A percentile compares a stretch with the other conserved stretches of the same genome.
phyloP scores from a whole-genome alignment of 2,113 vertebrate species.

The Tor tambroides region DNA sequence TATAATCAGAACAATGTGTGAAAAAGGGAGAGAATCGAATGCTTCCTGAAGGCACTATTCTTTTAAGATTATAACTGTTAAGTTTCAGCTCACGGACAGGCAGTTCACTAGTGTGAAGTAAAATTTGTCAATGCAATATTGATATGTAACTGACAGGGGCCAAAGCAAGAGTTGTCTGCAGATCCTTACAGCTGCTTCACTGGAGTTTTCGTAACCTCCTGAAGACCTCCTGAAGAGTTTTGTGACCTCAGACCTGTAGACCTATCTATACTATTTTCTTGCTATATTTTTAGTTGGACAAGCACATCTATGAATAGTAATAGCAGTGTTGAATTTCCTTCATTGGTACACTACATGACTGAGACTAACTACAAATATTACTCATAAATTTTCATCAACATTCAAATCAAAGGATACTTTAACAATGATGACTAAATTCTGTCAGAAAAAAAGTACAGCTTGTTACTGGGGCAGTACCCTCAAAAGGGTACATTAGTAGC shows the following conservation, averaged over 20 bases:
- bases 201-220: not conserved
- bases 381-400: not conserved
- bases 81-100: constrained; percentile 18
- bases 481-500: not conserved
- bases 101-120: not conserved
- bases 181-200: not conserved
- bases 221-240: too few species aligned
- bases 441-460: not conserved
- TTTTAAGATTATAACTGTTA: not conserved
- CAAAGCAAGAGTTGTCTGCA: not conserved
- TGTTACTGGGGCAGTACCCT: too few species aligned
- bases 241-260: not conserved
- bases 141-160: constrained; percentile 17
- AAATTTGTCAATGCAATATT: constrained; percentile 24
- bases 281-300: not conserved
- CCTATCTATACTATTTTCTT: not conserved
- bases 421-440: not conserved
- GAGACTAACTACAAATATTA: not conserved
- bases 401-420: not conserved
- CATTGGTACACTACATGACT: not conserved
- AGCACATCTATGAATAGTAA: not conserved
- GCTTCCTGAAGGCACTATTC: not conserved
- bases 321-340: not conserved
- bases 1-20: not conserved
- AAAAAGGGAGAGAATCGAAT: not conserved